phyloP scores from a whole-genome alignment of 2,113 vertebrate genomes.

The Heterotilapia buettikoferi region DNA sequence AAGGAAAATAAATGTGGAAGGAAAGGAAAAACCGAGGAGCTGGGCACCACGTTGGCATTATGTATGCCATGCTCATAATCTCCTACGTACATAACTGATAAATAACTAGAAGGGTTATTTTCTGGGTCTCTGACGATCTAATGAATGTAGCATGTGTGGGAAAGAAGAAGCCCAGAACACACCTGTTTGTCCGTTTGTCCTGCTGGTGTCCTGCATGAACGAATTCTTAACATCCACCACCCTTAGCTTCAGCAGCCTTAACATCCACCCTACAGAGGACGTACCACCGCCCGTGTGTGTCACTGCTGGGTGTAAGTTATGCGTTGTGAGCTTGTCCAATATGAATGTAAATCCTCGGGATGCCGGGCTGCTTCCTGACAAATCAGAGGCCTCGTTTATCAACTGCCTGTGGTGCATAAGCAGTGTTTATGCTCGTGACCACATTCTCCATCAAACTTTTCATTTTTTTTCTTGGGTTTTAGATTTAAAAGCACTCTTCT shows the following conservation, averaged over 20 bases:
- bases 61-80: background rate
- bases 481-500: background rate
- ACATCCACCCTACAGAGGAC: background rate
- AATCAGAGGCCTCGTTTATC: background rate
- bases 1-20: background rate
- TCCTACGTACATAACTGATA: rapidly evolving
- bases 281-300: too few relatives aligned
- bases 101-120: background rate
- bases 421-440: background rate
- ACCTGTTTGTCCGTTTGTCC: background rate
- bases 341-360: background rate
- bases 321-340: background rate
- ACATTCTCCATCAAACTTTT: background rate
- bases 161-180: background rate
- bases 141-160: background rate
- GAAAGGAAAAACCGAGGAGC: background rate
- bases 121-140: rapidly evolving
- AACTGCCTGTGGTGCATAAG: background rate
- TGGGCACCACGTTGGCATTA: background rate
- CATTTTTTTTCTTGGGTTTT: background rate
- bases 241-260: background rate
- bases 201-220: background rate
- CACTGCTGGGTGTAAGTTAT: background rate
- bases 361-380: background rate
- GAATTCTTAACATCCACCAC: background rate